Evolutionary conservation across 64 coral and sea anemone species (phyloP).

Genomic region (Pocillopora damicornis): DNA sequence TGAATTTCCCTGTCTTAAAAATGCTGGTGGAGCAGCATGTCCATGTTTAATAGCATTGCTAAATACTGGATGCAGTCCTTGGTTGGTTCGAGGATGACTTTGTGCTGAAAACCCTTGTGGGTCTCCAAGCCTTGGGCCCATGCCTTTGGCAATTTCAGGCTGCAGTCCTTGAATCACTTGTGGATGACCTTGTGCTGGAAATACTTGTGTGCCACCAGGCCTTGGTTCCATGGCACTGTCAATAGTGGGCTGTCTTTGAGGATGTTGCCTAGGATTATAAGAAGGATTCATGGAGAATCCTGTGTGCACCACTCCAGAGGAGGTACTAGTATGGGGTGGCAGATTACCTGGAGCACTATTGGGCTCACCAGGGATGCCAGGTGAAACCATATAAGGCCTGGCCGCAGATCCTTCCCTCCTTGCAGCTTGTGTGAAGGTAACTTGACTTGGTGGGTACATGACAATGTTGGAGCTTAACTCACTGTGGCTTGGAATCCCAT

Average conservation of each 20-base stretch:
- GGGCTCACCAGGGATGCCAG: neutral
- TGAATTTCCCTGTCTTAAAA: too few relatives aligned
- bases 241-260: neutral
- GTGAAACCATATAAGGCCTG: neutral
- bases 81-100: neutral
- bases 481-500: neutral
- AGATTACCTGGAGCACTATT: neutral
- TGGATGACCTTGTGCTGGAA: neutral
- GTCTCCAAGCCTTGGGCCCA: neutral
- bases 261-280: neutral
- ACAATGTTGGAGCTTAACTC: slow-evolving; percentile 30
- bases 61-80: too few relatives aligned
- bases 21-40: too few relatives aligned
- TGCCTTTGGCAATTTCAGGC: neutral
- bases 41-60: too few relatives aligned
- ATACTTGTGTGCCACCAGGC: neutral
- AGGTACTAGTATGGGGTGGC: too few relatives aligned
- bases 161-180: too few relatives aligned
- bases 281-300: neutral
- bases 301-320: neutral
- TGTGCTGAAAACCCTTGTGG: neutral
- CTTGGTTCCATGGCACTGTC: too few relatives aligned
- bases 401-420: neutral
- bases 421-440: neutral
- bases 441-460: slow-evolving; percentile 27